Evolutionary conservation across 2,113 vertebrate genomes (phyloP).

Genomic region (Larimichthys crocea): DNA sequence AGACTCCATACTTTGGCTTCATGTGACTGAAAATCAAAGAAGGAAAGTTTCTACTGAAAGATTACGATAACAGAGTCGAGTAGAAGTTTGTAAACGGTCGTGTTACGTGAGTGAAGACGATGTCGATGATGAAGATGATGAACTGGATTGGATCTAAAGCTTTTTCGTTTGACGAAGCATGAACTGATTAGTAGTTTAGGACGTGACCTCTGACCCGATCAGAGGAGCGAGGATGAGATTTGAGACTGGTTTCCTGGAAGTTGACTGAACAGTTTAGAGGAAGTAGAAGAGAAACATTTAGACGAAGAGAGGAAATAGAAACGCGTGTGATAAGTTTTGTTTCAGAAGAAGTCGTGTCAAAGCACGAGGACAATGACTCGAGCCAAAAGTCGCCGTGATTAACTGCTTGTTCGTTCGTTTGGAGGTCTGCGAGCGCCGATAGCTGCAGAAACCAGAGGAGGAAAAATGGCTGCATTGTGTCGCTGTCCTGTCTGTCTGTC

Average conservation of each 20-base stretch:
- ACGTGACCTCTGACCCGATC: slow-evolving; percentile 28
- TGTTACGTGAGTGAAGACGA: background rate
- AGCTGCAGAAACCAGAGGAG: slow-evolving; percentile 20
- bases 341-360: background rate
- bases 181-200: background rate
- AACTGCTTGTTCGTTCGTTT: background rate
- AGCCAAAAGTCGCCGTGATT: slow-evolving; percentile 11
- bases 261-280: slow-evolving; percentile 70
- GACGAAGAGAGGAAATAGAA: slow-evolving; percentile 29
- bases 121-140: background rate
- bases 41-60: background rate
- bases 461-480: slow-evolving; percentile 42
- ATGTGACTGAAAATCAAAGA: background rate
- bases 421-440: slow-evolving; percentile 40
- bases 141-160: slow-evolving; percentile 24
- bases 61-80: background rate
- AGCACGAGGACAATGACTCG: slow-evolving; percentile 18
- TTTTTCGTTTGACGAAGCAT: background rate
- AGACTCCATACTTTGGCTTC: slow-evolving; percentile 6
- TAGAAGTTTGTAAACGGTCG: background rate
- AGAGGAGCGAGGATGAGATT: slow-evolving; percentile 4
- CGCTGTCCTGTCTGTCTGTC: background rate
- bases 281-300: slow-evolving; percentile 82
- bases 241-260: slow-evolving; percentile 66
- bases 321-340: background rate